These are phyloP conservation scores for Morinoia aosen DNA, from an alignment of 2,888 invertebrate species.

Conservation along the genomic window DNA sequence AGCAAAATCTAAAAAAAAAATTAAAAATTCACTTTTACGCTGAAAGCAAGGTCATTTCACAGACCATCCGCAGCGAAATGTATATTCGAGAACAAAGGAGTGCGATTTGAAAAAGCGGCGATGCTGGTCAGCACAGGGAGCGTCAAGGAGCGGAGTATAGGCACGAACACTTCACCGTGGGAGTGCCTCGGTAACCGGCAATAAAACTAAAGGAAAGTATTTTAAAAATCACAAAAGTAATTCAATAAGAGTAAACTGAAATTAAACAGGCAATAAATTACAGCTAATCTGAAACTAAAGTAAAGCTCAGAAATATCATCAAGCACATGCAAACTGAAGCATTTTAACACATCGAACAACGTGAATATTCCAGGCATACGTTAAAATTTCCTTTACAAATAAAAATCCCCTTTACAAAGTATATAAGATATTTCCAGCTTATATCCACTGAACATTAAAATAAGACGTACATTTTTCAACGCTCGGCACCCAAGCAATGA, in stretches of 20 bases:
- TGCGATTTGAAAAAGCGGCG: too few species aligned
- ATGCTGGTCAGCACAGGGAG: background rate
- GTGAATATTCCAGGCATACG: background rate
- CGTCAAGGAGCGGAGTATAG: background rate
- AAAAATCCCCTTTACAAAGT: background rate
- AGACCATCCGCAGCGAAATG: too few species aligned
- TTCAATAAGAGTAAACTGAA: background rate
- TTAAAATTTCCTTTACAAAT: background rate
- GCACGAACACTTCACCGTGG: background rate
- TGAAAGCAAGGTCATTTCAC: background rate
- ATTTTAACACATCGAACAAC: background rate
- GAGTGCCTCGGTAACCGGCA: slow-evolving; percentile 6
- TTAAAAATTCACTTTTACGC: background rate
- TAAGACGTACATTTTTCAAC: background rate
- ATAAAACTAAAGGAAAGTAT: slow-evolving; percentile 15
- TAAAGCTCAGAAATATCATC: background rate
- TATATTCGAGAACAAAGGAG: too few species aligned
- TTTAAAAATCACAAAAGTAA: slow-evolving; percentile 6
- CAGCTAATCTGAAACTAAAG: slow-evolving; percentile 22
- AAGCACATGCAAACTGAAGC: slow-evolving; percentile 28
- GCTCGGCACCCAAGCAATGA: background rate
- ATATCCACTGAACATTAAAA: background rate
- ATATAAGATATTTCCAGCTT: background rate
- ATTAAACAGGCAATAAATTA: background rate
- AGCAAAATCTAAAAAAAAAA: background rate